phyloP scores from a whole-genome alignment of 2,113 vertebrate species.

The Pagrus major region DNA sequence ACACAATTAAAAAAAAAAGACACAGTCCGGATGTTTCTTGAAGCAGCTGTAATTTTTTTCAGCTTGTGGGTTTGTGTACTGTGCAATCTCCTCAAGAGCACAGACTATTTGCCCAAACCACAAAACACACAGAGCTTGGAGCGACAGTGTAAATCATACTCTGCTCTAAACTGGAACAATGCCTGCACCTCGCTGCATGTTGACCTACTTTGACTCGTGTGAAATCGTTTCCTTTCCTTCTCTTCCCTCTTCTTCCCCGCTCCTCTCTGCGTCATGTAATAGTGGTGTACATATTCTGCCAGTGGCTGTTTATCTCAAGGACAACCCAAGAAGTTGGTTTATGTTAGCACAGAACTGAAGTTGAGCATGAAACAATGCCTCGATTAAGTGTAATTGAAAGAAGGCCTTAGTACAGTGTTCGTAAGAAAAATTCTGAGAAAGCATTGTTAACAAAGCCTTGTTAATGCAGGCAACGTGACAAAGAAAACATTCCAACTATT shows the following conservation, averaged over 20 bases:
- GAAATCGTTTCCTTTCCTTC: constrained; percentile 2
- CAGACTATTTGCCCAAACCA: background rate
- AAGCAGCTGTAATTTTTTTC: background rate
- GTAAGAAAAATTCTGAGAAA: background rate
- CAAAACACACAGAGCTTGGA: background rate
- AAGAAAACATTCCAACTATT: background rate
- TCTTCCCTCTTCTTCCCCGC: constrained; percentile 23
- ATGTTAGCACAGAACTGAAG: constrained; percentile 16
- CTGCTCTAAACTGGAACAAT: constrained; percentile 27
- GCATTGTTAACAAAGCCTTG: background rate
- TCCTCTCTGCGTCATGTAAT: background rate
- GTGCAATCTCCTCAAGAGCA: background rate
- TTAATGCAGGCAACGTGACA: background rate
- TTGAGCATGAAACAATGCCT: constrained; percentile 27
- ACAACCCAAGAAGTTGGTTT: constrained; percentile 11
- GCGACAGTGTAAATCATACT: constrained; percentile 2
- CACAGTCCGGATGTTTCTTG: background rate
- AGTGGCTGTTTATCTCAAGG: constrained; percentile 23
- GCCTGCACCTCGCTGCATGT: constrained; percentile 11
- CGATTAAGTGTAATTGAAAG: background rate
- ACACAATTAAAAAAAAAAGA: background rate
- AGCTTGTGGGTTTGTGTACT: background rate
- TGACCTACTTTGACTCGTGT: constrained; percentile 48
- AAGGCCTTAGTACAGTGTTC: background rate
- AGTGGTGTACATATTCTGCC: constrained; percentile 25